Conservation (phyloP, 2,888 invertebrate genomes). For the Dugesia japonica region DNA sequence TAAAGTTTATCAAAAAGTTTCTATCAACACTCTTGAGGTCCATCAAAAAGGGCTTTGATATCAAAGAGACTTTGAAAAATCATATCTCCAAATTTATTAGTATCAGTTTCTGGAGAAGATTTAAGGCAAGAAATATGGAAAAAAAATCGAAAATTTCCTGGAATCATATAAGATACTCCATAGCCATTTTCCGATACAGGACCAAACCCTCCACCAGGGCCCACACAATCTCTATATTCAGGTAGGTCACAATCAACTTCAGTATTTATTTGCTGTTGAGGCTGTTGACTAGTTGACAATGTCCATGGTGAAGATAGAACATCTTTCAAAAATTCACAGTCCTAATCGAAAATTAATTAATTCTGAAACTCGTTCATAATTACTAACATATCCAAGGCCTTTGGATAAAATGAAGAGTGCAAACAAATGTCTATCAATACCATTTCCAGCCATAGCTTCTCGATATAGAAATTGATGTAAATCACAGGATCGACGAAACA, state of each 20-base stretch:
- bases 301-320: constrained; percentile 50
- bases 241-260: constrained; percentile 40
- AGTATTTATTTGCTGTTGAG: constrained; percentile 49
- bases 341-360: constrained; percentile 39
- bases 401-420: constrained; percentile 50
- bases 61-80: constrained; percentile 47
- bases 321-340: constrained; percentile 49
- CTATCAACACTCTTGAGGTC: constrained; percentile 8
- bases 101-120: constrained; percentile 45
- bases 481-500: constrained; percentile 45
- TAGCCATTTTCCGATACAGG: constrained; percentile 51
- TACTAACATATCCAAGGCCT: constrained; percentile 47
- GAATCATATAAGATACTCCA: constrained; percentile 51
- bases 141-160: constrained; percentile 49
- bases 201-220: constrained; percentile 51
- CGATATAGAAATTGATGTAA: constrained; percentile 48
- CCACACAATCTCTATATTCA: constrained; percentile 48
- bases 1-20: background rate
- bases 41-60: constrained; percentile 44
- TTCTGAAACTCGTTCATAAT: background rate
- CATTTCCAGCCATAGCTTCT: constrained; percentile 50
- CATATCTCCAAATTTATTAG: constrained; percentile 44
- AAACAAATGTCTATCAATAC: constrained; percentile 51
- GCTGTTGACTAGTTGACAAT: constrained; percentile 51
- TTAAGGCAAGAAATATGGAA: constrained; percentile 50